Conservation (phyloP, 64 coral and sea anemone genomes). For the Catalaphyllia jardinei region DNA sequence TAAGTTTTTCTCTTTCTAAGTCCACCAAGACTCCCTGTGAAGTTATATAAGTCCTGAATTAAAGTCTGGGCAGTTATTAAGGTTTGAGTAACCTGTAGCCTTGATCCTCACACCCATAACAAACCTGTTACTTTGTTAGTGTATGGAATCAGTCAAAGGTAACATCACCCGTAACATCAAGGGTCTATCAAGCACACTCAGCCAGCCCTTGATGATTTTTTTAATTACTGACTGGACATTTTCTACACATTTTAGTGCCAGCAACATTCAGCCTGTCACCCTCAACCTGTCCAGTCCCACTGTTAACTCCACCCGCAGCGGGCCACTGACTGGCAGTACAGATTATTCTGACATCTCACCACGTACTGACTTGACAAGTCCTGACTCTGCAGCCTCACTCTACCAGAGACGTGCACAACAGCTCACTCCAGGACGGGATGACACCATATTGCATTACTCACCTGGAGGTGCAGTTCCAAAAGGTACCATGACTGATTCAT, state of each 20-base stretch:
- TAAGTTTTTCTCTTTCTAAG: no score
- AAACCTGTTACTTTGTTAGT: no score
- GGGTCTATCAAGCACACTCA: no score
- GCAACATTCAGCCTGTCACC: slow-evolving; percentile 27
- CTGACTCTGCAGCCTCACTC: slow-evolving; percentile 44
- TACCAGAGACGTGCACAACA: slow-evolving; percentile 48
- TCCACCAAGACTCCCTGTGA: no score
- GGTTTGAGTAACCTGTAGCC: no score
- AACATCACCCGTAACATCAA: no score
- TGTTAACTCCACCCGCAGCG: slow-evolving; percentile 40
- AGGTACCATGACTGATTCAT: not conserved
- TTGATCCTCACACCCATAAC: no score
- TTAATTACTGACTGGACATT: not conserved
- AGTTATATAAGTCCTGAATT: not conserved
- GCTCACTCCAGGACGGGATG: slow-evolving; percentile 17
- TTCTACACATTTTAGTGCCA: not conserved
- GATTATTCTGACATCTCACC: slow-evolving; percentile 68
- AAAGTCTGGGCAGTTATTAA: no score
- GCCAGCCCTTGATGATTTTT: not conserved
- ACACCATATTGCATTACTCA: slow-evolving; percentile 41
- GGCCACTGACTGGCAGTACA: slow-evolving; percentile 42
- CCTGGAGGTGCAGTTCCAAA: slow-evolving; percentile 37
- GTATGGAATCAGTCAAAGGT: no score
- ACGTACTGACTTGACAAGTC: slow-evolving; percentile 41
- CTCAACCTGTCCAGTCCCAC: slow-evolving; percentile 27